These are phyloP conservation scores for Heteromormyrus szaboi DNA, from an alignment of 2,797 vertebrate species.

Conservation along the genomic window DNA sequence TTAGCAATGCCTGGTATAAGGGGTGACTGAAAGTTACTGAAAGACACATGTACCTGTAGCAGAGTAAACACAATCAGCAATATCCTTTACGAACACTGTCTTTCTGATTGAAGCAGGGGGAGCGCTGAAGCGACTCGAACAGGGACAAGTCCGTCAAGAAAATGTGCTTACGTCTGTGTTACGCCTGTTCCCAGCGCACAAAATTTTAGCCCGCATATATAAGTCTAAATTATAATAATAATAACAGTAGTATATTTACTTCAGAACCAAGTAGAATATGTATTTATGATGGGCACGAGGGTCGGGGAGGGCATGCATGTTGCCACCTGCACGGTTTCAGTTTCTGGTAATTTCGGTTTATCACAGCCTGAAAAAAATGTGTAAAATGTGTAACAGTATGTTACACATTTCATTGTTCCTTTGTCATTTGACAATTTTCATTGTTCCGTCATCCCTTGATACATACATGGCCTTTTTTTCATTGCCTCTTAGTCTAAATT, in stretches of 20 bases:
- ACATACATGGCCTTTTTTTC: neutral
- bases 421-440: neutral
- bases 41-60: no score
- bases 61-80: no score
- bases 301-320: neutral
- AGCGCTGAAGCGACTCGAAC: neutral
- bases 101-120: no score
- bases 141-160: neutral
- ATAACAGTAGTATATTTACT: neutral
- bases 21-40: no score
- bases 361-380: neutral
- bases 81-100: no score
- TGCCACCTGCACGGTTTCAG: neutral
- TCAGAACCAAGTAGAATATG: neutral
- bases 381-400: neutral
- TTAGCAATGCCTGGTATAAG: no score
- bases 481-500: neutral
- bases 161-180: neutral
- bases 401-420: neutral
- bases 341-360: neutral
- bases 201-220: neutral
- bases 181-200: neutral
- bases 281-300: neutral
- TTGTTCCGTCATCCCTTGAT: neutral
- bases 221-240: neutral